These are phyloP conservation scores for Remorina albescens DNA, from an alignment of 2,797 vertebrate genomes.

Conservation along the genomic window DNA sequence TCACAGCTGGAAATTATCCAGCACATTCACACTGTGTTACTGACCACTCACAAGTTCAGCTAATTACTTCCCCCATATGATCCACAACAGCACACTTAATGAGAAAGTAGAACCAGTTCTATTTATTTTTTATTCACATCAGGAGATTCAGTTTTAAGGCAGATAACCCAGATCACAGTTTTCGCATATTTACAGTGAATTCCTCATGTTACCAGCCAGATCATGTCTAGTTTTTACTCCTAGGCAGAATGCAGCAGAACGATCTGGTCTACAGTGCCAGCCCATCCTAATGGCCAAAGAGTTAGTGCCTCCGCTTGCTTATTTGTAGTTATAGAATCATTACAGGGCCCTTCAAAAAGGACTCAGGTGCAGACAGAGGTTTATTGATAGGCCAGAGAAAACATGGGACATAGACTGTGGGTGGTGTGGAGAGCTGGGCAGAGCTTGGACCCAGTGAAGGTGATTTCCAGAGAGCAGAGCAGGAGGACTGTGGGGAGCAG, in stretches of 20 bases:
- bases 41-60: neutral
- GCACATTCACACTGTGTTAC: neutral
- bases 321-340: too few relatives aligned
- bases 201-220: neutral
- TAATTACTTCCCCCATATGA: neutral
- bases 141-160: neutral
- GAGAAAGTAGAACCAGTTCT: neutral
- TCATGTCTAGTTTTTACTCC: neutral
- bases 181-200: neutral
- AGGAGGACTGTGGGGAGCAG: too few relatives aligned
- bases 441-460: too few relatives aligned
- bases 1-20: slow-evolving; percentile 4
- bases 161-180: neutral
- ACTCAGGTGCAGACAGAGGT: too few relatives aligned
- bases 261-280: neutral
- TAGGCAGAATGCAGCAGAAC: neutral
- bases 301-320: neutral
- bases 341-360: too few relatives aligned
- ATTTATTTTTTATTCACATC: neutral
- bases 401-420: too few relatives aligned
- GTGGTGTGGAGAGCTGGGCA: too few relatives aligned
- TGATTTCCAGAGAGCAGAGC: too few relatives aligned
- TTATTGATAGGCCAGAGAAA: too few relatives aligned
- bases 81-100: neutral
- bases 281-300: neutral